Base-by-base conservation (phyloP, 2,888 invertebrate genomes). In the Flabesymbios commensalis region DNA sequence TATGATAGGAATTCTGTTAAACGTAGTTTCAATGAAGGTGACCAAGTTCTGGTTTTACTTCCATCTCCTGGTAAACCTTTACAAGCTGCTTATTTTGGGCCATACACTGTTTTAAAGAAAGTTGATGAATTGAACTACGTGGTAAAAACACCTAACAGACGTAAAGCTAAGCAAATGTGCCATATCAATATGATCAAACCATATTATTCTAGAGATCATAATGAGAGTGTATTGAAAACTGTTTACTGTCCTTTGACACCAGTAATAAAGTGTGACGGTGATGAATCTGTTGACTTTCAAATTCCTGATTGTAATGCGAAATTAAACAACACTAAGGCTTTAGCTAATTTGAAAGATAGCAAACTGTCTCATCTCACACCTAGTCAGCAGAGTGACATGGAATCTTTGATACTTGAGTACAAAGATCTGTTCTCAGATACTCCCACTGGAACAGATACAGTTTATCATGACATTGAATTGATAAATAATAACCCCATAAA, bases 131-230 rank as follows among this genome's bases (percentile, higher is more conserved):
- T 19, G 5, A 39, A 45, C 19, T 56, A 56, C 31, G 32, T 42
- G 17, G 45, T 43, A 17, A 45, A 56, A 29, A 3, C 45, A n/a
- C 17, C 26, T 28, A 32, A 19, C 14, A 4, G 28, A 17, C 10
- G 5, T 10, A 57, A 57, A 26, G 22, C 48, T 17, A 14, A 19
- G 17, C 49, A 49, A 29, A 14, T 49, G 7, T 49, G 49, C 31
- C 49, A 57, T 24, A 29, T 32, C 4, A 57, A 57, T 57, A 32
- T 57, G 57, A 19, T 57, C 10, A 48, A 49, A 24, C 7, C n/a
- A 17, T 32, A 57, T 49, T 14, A 43, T 29, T 28, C n/a, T n/a
- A n/a, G n/a, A n/a, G n/a, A n/a, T n/a, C n/a, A n/a, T n/a, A n/a
- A n/a, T n/a, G n/a, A n/a, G n/a, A n/a, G n/a, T n/a, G n/a, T n/a